A percentile compares a stretch with the other conserved stretches of the same genome.
Conservation (phyloP, 1,140 invertebrate genomes). For the Muscidifurax raptorellus region DNA sequence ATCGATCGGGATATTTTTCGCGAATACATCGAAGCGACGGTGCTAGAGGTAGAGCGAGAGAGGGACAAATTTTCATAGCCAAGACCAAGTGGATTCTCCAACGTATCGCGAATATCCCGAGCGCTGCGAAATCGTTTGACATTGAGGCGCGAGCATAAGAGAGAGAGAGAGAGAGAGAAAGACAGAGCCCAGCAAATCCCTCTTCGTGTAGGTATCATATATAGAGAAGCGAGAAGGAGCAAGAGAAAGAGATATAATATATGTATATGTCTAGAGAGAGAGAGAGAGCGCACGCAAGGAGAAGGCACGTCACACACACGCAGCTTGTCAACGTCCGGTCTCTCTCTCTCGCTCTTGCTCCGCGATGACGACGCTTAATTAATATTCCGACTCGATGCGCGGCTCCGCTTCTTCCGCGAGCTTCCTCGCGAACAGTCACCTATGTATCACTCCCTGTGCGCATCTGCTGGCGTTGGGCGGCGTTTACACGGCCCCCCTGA, state of each 20-base stretch:
- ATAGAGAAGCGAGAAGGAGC: neutral
- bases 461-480: neutral
- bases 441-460: neutral
- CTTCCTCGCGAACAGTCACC: neutral
- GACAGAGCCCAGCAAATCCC: neutral
- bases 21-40: neutral
- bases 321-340: slow-evolving; percentile 49
- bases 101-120: slow-evolving; percentile 11
- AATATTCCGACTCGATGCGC: slow-evolving; percentile 37
- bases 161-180: slow-evolving; percentile 13
- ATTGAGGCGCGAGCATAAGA: slow-evolving; percentile 56
- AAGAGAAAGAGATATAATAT: neutral
- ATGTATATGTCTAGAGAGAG: too few relatives aligned
- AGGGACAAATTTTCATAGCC: neutral
- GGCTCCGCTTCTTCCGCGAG: neutral
- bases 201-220: neutral
- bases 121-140: slow-evolving; percentile 59
- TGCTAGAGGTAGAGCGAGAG: neutral
- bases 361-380: slow-evolving; percentile 48
- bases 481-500: neutral
- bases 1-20: slow-evolving; percentile 39
- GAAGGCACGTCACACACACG: slow-evolving; percentile 38
- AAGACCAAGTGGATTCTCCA: neutral
- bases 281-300: slow-evolving; percentile 47
- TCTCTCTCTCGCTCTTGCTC: neutral